Evolutionary conservation across 2,888 invertebrate genomes (phyloP), one percentile per base, ranked within the genome.

Genomic region (Agrochola lota): DNA sequence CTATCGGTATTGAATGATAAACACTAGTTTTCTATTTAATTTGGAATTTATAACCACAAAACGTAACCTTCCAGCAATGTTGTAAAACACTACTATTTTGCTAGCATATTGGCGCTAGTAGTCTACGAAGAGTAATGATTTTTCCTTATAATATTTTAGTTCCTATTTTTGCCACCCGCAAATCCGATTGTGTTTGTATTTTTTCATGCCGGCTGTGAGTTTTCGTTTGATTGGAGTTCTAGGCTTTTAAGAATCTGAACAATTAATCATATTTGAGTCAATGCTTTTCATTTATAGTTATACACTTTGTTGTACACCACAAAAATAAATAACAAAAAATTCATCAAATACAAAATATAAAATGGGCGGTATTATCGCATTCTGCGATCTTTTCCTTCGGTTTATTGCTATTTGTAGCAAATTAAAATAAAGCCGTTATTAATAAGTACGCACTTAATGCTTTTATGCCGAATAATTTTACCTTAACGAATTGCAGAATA

Each of bases 31-130:
- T 66, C 3, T 68, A 59, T 52, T 30, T 70, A 59, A 15, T 57
- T 30, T 60, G 8, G 0, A 59, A 49, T n/a, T 26, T 57, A 0
- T 60, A 81, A 63, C 52, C 67, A 59, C 63, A 23, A n/a, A 73
- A 71, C 67, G 2, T 73, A 55, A 85, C 68, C 82, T 73, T 23
- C 20, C 63, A 67, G 20, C 35, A 17, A 64, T 43, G 8, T 15
- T 46, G 11, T 15, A 6, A 35, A 74, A 57, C 69, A 74, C 30
- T 35, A 71, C 20, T 62, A 40, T 26, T 17, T 46, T 49, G 40
- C 60, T 0, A 7, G 9, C 12, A 9, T 1, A 23, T 23, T 84
- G 77, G 87, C 87, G 85, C 85, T 85, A 87, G 77, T 84, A 26
- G 77, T 68, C 52, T 55, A 55, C 0, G 1, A 43, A 66, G 0